Conservation (phyloP, 2,888 invertebrate species). For the Platynereis dumerilii region DNA sequence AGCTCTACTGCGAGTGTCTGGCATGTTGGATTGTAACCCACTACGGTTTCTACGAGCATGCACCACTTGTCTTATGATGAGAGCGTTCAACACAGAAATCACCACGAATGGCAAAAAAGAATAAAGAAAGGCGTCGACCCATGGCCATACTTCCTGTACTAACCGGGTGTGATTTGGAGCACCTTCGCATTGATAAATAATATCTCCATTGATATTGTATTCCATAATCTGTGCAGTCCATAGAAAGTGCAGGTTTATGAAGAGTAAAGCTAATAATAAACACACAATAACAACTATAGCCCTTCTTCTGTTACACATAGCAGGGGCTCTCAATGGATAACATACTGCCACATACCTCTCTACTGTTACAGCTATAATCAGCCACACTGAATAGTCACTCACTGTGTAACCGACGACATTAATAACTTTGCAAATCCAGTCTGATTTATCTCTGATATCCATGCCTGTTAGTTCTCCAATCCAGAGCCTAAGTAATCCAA, state of each 20-base stretch:
- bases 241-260: conserved; percentile 53
- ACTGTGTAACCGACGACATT: conserved; percentile 48
- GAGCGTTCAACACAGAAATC: conserved; percentile 49
- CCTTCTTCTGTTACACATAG: conserved; percentile 48
- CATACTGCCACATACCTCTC: conserved; percentile 58
- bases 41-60: conserved; percentile 35
- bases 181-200: conserved; percentile 25
- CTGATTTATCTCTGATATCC: conserved; percentile 45
- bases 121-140: conserved; percentile 55
- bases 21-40: conserved; percentile 13
- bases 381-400: conserved; percentile 54
- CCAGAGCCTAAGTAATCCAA: conserved; percentile 55
- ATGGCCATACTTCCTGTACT: conserved; percentile 49
- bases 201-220: conserved; percentile 2
- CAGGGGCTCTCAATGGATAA: conserved; percentile 48
- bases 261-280: conserved; percentile 44
- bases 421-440: conserved; percentile 50
- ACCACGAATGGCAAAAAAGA: conserved; percentile 54
- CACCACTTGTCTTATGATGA: conserved; percentile 51
- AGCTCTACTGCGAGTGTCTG: neutral
- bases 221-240: conserved; percentile 44
- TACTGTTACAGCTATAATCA: conserved; percentile 58
- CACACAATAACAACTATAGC: conserved; percentile 44
- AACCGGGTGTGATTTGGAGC: conserved; percentile 24
- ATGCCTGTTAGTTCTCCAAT: conserved; percentile 49